A percentile compares a stretch with the other conserved stretches of the same genome.
Conservation (phyloP, 2,888 invertebrate genomes). For the Stictocephala bisonia region DNA sequence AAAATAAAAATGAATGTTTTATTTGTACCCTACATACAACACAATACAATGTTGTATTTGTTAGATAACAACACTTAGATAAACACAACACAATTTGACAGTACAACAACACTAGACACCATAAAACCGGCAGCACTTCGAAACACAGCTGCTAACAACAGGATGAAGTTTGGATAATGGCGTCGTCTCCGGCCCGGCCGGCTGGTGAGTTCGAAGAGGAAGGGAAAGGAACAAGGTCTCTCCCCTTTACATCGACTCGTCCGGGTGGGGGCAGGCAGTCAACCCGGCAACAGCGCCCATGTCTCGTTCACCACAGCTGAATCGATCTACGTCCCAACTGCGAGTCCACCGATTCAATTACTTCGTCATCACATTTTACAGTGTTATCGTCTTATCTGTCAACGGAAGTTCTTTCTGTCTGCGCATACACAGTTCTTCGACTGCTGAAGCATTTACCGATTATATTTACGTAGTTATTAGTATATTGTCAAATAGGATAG, state of each 20-base stretch:
- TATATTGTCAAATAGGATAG: too few relatives aligned
- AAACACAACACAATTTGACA: slow-evolving; percentile 7
- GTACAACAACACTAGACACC: not conserved
- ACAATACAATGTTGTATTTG: not conserved
- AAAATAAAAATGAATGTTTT: not conserved
- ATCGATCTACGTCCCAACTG: not conserved
- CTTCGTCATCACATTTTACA: too few relatives aligned
- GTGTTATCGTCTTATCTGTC: too few relatives aligned
- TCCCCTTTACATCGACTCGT: not conserved
- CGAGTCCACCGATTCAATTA: too few relatives aligned
- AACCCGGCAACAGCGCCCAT: not conserved
- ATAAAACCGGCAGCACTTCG: too few relatives aligned
- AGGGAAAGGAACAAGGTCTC: not conserved
- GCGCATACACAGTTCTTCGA: too few relatives aligned
- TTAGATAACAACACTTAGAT: not conserved
- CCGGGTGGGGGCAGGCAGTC: too few relatives aligned
- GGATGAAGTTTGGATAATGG: not conserved
- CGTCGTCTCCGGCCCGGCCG: not conserved
- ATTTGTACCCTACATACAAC: not conserved
- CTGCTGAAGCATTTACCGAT: too few relatives aligned
- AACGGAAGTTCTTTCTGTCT: too few relatives aligned
- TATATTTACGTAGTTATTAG: too few relatives aligned
- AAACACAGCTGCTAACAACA: not conserved
- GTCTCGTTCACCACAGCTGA: too few relatives aligned
- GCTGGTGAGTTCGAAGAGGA: not conserved